Conservation (phyloP, 2,888 invertebrate genomes). For the Drosophila merina region DNA sequence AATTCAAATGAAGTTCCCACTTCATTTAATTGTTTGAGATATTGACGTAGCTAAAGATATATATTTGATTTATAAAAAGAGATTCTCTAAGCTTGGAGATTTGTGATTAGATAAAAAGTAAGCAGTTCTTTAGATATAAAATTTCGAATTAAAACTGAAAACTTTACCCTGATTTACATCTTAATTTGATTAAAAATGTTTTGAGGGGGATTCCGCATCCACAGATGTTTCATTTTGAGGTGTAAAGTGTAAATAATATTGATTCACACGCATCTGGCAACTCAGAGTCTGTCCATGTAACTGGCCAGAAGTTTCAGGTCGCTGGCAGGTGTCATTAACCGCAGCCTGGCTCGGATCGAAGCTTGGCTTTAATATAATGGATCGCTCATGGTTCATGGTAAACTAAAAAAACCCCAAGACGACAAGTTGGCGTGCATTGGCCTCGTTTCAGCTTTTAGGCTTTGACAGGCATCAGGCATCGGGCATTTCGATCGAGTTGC, state of each 20-base stretch:
- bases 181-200: background rate
- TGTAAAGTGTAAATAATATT: constrained; percentile 35
- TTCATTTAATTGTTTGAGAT: constrained; percentile 28
- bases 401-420: constrained; percentile 35
- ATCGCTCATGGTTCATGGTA: constrained; percentile 35
- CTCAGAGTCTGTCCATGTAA: constrained; percentile 2
- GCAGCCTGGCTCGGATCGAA: constrained; percentile 33
- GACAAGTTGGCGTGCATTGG: constrained; percentile 51
- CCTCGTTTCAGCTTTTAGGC: constrained; percentile 55
- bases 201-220: background rate
- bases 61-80: background rate
- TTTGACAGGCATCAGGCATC: constrained; percentile 63
- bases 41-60: constrained; percentile 3
- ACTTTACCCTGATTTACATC: constrained; percentile 5
- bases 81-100: background rate
- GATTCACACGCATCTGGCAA: constrained; percentile 31
- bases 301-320: constrained; percentile 33
- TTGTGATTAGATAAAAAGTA: background rate
- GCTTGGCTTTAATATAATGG: constrained; percentile 6
- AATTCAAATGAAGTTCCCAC: constrained; percentile 41
- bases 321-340: constrained; percentile 36
- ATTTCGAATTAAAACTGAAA: too few relatives aligned
- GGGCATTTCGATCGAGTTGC: constrained; percentile 36
- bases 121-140: too few relatives aligned
- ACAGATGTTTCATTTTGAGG: constrained; percentile 17